Conservation (phyloP, 2,888 invertebrate species). For the Physocephala rufipes region DNA sequence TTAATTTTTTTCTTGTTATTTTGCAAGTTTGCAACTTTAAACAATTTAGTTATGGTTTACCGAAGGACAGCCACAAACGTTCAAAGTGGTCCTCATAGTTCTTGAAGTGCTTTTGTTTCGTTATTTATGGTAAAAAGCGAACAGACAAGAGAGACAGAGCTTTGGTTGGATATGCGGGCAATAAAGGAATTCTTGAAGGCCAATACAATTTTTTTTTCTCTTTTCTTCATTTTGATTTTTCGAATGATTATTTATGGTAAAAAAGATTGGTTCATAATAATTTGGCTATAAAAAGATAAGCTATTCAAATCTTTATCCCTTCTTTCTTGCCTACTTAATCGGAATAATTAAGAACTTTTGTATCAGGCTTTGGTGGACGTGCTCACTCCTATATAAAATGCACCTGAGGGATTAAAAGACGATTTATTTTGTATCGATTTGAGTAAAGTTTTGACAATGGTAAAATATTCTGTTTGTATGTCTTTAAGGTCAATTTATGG, state of each 20-base stretch:
- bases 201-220: constrained; percentile 2
- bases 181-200: no score
- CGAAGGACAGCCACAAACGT: not conserved
- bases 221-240: no score
- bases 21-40: constrained; percentile 41
- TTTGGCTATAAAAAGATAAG: constrained; percentile 17
- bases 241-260: constrained; percentile 16
- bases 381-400: not conserved
- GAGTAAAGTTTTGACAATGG: not conserved
- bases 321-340: not conserved
- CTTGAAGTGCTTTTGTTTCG: not conserved
- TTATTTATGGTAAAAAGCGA: no score
- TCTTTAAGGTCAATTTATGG: not conserved
- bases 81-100: not conserved
- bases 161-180: no score
- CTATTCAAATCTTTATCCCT: not conserved
- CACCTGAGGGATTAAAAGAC: constrained; percentile 11
- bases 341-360: constrained; percentile 1
- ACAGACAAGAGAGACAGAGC: no score
- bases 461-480: not conserved
- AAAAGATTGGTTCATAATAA: constrained; percentile 22
- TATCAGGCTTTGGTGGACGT: not conserved
- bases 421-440: constrained; percentile 9
- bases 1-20: constrained; percentile 38
- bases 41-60: constrained; percentile 37